Evolutionary conservation across 2,888 invertebrate species (phyloP).

Genomic region (Euphydryas editha): DNA sequence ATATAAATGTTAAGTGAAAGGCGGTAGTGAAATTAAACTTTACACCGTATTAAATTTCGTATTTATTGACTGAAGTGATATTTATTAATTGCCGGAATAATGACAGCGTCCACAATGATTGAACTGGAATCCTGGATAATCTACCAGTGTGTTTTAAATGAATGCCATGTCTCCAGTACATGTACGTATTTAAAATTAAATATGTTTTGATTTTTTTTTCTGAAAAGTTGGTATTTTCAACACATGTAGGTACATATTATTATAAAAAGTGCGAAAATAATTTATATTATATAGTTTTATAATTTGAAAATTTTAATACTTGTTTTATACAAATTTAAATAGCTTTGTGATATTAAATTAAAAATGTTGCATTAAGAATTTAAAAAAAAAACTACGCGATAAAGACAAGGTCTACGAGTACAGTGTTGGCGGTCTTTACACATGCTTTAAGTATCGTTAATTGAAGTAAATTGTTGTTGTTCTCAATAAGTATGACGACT

Average conservation of each 20-base stretch:
- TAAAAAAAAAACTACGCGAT: neutral
- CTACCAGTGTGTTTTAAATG: constrained; percentile 87
- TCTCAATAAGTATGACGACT: constrained; percentile 29
- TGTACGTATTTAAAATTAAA: constrained; percentile 79
- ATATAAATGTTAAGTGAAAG: constrained; percentile 37
- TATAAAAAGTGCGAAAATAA: too few species aligned
- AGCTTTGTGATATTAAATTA: neutral
- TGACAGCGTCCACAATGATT: constrained; percentile 84
- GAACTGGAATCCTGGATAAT: constrained; percentile 88
- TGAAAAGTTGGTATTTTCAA: neutral
- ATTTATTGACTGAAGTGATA: constrained; percentile 55
- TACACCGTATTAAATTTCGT: constrained; percentile 42
- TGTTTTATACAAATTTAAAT: neutral
- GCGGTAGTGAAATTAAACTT: constrained; percentile 43
- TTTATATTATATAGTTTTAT: neutral
- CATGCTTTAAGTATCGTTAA: constrained; percentile 33
- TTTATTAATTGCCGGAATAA: constrained; percentile 54
- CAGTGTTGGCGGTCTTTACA: constrained; percentile 16
- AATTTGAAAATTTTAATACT: neutral
- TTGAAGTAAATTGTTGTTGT: constrained; percentile 46
- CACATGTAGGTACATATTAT: too few species aligned
- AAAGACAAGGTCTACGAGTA: constrained; percentile 23
- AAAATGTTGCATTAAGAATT: neutral
- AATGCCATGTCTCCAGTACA: constrained; percentile 85
- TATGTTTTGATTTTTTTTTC: neutral